phyloP scores from a whole-genome alignment of 2,888 invertebrate genomes.

The Tortricodes alternella region DNA sequence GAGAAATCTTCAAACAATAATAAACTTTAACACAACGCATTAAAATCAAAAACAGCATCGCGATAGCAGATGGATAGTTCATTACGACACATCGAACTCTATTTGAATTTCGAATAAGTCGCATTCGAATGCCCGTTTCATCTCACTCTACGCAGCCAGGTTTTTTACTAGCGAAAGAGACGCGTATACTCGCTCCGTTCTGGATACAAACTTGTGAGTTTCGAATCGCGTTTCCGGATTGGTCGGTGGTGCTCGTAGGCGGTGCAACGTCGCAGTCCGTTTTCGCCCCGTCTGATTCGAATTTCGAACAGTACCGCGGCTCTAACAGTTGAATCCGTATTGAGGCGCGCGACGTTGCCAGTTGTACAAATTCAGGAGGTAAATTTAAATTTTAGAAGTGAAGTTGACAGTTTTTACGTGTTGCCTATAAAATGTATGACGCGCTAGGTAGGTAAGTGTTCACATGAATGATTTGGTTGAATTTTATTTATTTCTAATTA shows the following conservation, averaged over 20 bases:
- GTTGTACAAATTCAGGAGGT: constrained; percentile 66
- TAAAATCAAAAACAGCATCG: neutral
- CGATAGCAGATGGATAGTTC: neutral
- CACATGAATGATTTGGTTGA: neutral
- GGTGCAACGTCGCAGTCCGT: constrained; percentile 62
- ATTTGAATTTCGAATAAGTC: constrained; percentile 28
- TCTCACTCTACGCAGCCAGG: constrained; percentile 31
- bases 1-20: neutral
- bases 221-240: constrained; percentile 48
- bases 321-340: constrained; percentile 78
- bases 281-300: constrained; percentile 60
- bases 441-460: constrained; percentile 10
- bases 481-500: neutral
- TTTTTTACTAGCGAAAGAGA: constrained; percentile 40
- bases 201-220: constrained; percentile 44
- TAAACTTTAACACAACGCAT: neutral
- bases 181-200: constrained; percentile 38
- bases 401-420: constrained; percentile 35
- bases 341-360: constrained; percentile 71
- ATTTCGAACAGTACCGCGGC: constrained; percentile 67
- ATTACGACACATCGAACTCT: neutral
- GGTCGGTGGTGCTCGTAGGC: constrained; percentile 55
- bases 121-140: constrained; percentile 22
- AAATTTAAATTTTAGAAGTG: constrained; percentile 47
- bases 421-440: constrained; percentile 17